phyloP scores from a whole-genome alignment of 2,888 invertebrate genomes.

The Apomyelois bistriatella region DNA sequence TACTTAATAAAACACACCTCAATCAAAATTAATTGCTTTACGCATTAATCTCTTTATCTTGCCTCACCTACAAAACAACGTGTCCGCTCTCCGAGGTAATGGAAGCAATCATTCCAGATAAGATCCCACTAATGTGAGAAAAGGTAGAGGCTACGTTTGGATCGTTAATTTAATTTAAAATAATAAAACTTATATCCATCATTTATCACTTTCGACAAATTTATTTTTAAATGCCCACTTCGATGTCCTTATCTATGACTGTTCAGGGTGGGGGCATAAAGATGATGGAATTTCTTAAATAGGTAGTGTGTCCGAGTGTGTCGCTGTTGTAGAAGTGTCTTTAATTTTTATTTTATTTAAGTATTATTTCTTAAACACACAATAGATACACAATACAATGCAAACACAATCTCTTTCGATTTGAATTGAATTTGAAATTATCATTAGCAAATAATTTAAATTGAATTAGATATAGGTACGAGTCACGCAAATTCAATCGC shows the following conservation, averaged over 20 bases:
- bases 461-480: too few relatives aligned
- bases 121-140: conserved; percentile 78
- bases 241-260: conserved; percentile 68
- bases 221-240: conserved; percentile 77
- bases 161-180: conserved; percentile 79
- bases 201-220: conserved; percentile 80
- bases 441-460: too few relatives aligned
- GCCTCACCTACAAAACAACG: conserved; percentile 69
- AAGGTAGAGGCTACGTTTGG: conserved; percentile 69
- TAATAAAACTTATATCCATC: conserved; percentile 78
- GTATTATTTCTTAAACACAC: too few relatives aligned
- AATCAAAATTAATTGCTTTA: conserved; percentile 79
- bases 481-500: too few relatives aligned
- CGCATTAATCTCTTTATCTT: conserved; percentile 78
- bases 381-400: too few relatives aligned
- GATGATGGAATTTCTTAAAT: conserved; percentile 56
- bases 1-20: conserved; percentile 77
- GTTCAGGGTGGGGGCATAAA: conserved; percentile 54
- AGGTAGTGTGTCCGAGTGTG: conserved; percentile 59
- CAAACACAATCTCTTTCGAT: too few relatives aligned
- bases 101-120: conserved; percentile 79
- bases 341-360: too few relatives aligned
- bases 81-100: conserved; percentile 72
- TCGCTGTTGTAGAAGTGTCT: conserved; percentile 46
- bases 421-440: too few relatives aligned